Conservation (phyloP, 2,888 invertebrate genomes). For the Corythucha ciliata region DNA sequence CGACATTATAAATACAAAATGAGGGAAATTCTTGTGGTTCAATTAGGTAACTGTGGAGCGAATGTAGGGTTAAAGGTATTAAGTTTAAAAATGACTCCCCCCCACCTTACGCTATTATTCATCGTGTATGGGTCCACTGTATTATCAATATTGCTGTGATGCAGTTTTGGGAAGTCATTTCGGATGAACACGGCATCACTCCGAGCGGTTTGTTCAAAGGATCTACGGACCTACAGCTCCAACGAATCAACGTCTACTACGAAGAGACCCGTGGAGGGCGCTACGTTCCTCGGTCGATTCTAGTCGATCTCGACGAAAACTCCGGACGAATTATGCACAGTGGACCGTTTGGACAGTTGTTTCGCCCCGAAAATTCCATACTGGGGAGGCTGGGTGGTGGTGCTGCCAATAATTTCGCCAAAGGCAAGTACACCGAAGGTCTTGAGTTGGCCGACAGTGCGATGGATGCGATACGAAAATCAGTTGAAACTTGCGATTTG, state of each 20-base stretch:
- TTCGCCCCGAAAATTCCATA: slow-evolving; percentile 20
- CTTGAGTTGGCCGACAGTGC: slow-evolving; percentile 4
- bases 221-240: slow-evolving; percentile 25
- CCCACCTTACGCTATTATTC: too few relatives aligned
- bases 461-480: slow-evolving; percentile 20
- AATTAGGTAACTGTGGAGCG: slow-evolving; percentile 27
- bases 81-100: too few relatives aligned
- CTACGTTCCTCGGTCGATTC: slow-evolving; percentile 24
- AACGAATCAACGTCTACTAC: slow-evolving; percentile 31
- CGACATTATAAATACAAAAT: too few relatives aligned
- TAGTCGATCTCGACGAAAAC: slow-evolving; percentile 26
- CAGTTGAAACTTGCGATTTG: slow-evolving; percentile 22
- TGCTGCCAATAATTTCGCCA: slow-evolving; percentile 29
- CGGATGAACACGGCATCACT: slow-evolving; percentile 32
- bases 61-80: slow-evolving; percentile 25
- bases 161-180: slow-evolving; percentile 34
- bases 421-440: slow-evolving; percentile 27
- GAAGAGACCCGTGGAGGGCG: slow-evolving; percentile 21
- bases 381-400: slow-evolving; percentile 22
- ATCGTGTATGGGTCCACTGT: not conserved
- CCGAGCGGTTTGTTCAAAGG: slow-evolving; percentile 30
- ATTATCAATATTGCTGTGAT: not conserved
- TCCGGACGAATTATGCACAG: slow-evolving; percentile 6
- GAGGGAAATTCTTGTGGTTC: slow-evolving; percentile 30
- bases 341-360: slow-evolving; percentile 24